Evolutionary conservation across 2,888 invertebrate genomes (phyloP), one percentile per base, ranked within the genome.

Genomic region (Brachylomia viminalis): DNA sequence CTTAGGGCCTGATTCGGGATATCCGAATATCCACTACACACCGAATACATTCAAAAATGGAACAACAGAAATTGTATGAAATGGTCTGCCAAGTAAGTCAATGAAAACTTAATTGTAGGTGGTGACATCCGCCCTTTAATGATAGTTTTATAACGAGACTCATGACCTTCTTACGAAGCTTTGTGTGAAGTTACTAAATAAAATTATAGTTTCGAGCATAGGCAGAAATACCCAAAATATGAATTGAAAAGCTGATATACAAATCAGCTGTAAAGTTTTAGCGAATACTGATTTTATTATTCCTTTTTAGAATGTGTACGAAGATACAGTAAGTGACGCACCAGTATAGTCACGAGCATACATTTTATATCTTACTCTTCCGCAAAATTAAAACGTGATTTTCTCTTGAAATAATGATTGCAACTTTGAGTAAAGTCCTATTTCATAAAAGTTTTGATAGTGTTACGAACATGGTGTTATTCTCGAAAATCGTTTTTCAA

Each of bases 1-100:
- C 74, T 75, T 74, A 74, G 75, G 74, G 17, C 59, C 74, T 75
- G 74, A 59, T 42, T n/a, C 59, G 30, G 20, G 74, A 75, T 49
- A 75, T 42, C 27, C 23, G 38, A 74, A 49, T 74, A 59, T 4
- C 38, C 49, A 15, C 59, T 42, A 23, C 58, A 59, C 58, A 49
- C 30, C 38, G 49, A 42, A 75, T 74, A 30, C 30, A 49, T 59
- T 30, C 59, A 59, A 74, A 49, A 75, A 30, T 49, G 75, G 58
- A 74, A 30, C n/a, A 74, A 30, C n/a, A 20, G 49, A 75, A 74
- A 42, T 74, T 59, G 0, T 15, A n/a, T 75, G 7, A 42, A 42
- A 42, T 42, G 8, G 42, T 74, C 42, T 17, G 23, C 59, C 75
- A 59, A 75, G 74, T 74, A 74, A 74, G 74, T 74, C n/a, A 10